A percentile compares a stretch with the other conserved stretches of the same genome.
Conservation (phyloP, 2,888 invertebrate genomes). For the Agonopterix subpropinquella region DNA sequence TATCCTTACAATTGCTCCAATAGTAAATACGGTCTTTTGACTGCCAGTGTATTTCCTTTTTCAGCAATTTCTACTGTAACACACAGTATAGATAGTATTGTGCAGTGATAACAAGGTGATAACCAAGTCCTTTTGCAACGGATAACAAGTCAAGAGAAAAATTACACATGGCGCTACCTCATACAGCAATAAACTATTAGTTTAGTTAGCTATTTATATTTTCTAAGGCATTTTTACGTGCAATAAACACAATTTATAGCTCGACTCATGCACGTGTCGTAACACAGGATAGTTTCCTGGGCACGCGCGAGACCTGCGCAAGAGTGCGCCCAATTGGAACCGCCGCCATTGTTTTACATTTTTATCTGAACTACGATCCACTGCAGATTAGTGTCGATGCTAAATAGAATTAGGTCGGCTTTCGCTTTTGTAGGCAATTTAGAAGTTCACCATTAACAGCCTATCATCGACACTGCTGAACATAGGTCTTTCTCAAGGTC, state of each 20-base stretch:
- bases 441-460: neutral
- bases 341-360: slow-evolving; percentile 38
- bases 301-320: slow-evolving; percentile 21
- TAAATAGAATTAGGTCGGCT: slow-evolving; percentile 22
- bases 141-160: too few species aligned
- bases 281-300: slow-evolving; percentile 34
- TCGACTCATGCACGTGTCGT: slow-evolving; percentile 16
- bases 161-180: too few species aligned
- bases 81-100: too few species aligned
- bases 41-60: too few species aligned
- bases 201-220: too few species aligned
- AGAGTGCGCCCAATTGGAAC: slow-evolving; percentile 31
- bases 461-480: neutral
- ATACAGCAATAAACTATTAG: too few species aligned
- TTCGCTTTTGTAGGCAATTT: slow-evolving; percentile 26
- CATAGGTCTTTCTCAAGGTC: too few species aligned
- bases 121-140: too few species aligned
- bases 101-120: too few species aligned
- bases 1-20: too few species aligned
- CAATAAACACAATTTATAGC: neutral
- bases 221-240: neutral
- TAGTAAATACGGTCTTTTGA: too few species aligned
- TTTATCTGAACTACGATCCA: slow-evolving; percentile 47
- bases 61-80: too few species aligned
- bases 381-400: slow-evolving; percentile 56